phyloP scores from a whole-genome alignment of 2,888 invertebrate species.

The Chrysomela aeneicollis region DNA sequence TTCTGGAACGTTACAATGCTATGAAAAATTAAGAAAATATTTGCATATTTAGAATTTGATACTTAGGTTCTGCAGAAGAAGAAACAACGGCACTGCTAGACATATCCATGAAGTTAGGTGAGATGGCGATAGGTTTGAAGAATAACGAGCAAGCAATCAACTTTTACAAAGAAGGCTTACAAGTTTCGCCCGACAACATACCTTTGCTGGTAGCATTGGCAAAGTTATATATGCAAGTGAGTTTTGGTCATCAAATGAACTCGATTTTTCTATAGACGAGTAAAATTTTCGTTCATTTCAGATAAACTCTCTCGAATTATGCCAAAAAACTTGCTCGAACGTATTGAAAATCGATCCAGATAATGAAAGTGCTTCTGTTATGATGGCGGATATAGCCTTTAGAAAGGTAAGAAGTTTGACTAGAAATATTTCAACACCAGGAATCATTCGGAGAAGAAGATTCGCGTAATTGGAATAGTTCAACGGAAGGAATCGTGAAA shows the following conservation, averaged over 20 bases:
- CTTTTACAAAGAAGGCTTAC: constrained; percentile 87
- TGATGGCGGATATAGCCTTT: constrained; percentile 97
- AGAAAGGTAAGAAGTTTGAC: constrained; percentile 66
- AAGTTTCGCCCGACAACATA: constrained; percentile 79
- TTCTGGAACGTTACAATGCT: no score
- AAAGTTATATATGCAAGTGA: constrained; percentile 80
- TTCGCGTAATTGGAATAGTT: no score
- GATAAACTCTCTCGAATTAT: constrained; percentile 86
- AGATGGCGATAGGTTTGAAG: constrained; percentile 70
- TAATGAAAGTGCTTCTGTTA: constrained; percentile 91
- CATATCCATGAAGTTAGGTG: constrained; percentile 78
- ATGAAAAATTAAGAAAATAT: no score
- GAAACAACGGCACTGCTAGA: constrained; percentile 60
- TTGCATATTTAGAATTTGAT: constrained; percentile 10
- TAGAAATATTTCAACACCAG: no score
- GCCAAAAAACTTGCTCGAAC: constrained; percentile 85
- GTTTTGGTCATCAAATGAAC: not conserved
- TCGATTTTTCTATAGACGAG: not conserved
- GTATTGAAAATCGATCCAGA: constrained; percentile 85
- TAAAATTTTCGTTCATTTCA: constrained; percentile 50
- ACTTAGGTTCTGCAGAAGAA: constrained; percentile 51
- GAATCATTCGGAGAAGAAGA: no score
- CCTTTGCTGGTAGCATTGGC: constrained; percentile 77
- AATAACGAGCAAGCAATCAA: constrained; percentile 80
- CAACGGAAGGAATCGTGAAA: no score